A percentile compares a stretch with the other conserved stretches of the same genome.
phyloP scores from a whole-genome alignment of 2,797 vertebrate genomes.

The Anniella stebbinsi region DNA sequence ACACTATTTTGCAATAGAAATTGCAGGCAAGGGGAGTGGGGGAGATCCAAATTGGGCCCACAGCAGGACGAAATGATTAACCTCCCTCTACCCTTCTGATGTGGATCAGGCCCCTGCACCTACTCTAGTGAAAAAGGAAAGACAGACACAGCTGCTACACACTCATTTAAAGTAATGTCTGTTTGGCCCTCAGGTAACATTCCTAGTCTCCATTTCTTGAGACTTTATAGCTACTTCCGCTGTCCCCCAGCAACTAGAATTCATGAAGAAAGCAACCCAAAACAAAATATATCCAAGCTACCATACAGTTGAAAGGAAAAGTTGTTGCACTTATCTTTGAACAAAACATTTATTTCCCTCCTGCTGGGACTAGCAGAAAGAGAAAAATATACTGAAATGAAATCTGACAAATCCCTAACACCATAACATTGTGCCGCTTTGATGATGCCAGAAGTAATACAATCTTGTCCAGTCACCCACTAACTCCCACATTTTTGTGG shows the following conservation, averaged over 20 bases:
- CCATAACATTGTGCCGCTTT: slow-evolving; percentile 55
- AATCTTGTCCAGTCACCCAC: slow-evolving; percentile 57
- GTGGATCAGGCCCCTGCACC: no score
- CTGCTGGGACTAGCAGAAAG: slow-evolving; percentile 40
- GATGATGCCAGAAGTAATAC: slow-evolving; percentile 68
- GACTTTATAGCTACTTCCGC: neutral
- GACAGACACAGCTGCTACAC: no score
- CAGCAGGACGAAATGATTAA: no score
- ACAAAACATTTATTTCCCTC: slow-evolving; percentile 19
- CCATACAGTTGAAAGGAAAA: neutral
- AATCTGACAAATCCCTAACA: slow-evolving; percentile 53
- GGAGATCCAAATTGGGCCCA: no score
- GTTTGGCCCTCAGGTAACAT: neutral
- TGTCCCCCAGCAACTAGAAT: neutral
- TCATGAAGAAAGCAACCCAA: slow-evolving; percentile 23
- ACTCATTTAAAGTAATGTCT: no score
- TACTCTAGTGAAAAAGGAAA: no score
- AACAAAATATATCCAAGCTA: slow-evolving; percentile 31
- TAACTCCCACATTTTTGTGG: slow-evolving; percentile 51
- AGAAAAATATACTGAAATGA: slow-evolving; percentile 51
- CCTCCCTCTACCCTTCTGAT: no score
- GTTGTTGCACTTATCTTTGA: slow-evolving; percentile 38
- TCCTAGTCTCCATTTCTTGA: neutral
- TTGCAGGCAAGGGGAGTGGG: no score
- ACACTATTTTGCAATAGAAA: no score